Evolutionary conservation across 2,888 invertebrate genomes (phyloP), one percentile per base, ranked within the genome.

Genomic region (Nemotelus pantherinus): DNA sequence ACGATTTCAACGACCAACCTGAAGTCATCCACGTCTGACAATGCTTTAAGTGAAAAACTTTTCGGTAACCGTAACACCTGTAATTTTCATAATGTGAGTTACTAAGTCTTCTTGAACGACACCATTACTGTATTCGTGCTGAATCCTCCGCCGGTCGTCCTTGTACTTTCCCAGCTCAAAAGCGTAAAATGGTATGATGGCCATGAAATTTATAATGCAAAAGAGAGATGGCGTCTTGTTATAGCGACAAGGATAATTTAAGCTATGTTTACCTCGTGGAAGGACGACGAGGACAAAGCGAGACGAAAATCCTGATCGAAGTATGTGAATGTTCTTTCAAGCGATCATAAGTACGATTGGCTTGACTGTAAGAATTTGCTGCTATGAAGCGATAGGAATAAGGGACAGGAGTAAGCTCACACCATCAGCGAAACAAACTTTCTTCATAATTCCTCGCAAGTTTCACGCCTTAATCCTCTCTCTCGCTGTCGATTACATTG

Each of bases 21-120:
- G 25, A 25, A 25, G 25, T 25, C 25, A 25, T 25, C 39, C 60
- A 60, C 41, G 60, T 60, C 5, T 43, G n/a, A 0, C 4, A 43
- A 41, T 65, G n/a, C 65, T 47, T 47, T 65, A 44, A 47, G 45
- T 44, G 45, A 47, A 45, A 65, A 65, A 65, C 45, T 47, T 65
- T 64, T 65, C 47, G 2, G 2, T 44, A 65, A 65, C 47, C 47
- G 44, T 65, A 65, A 47, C 65, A 65, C 65, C 65, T 65, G 65
- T 65, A 65, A 65, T 65, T 65, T 65, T 44, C 47, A n/a, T 47
- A 65, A 65, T 65, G 65, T 44, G 10, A 65, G 45, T 45, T 65
- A 60, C 60, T 60, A 41, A 60, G 60, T 60, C 60, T 10, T 60
- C 60, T 25, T 25, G 25, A 4, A 39, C 58, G 58, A n/a, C 58